These are phyloP conservation scores for Leptinotarsa undecemlineata DNA, from an alignment of 1,140 invertebrate genomes.

Conservation along the genomic window DNA sequence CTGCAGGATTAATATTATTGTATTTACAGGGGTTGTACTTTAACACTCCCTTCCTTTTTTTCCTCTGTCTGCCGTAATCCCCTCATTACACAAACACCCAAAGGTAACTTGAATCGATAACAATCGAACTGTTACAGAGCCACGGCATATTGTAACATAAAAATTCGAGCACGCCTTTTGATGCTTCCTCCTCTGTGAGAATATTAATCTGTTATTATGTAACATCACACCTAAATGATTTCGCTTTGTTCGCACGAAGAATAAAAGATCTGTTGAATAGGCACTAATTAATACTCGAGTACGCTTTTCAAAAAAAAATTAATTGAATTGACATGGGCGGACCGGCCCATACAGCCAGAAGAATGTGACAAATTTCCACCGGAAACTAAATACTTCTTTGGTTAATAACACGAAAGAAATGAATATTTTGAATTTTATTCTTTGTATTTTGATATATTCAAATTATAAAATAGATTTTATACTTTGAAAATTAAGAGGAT, in stretches of 20 bases:
- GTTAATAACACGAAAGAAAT: too few species aligned
- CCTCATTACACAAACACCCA: not conserved
- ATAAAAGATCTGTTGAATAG: slow-evolving; percentile 13
- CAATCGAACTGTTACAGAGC: not conserved
- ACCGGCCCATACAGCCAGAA: too few species aligned
- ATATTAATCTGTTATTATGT: slow-evolving; percentile 19
- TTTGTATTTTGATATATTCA: too few species aligned
- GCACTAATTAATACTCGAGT: slow-evolving; percentile 8
- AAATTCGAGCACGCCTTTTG: slow-evolving; percentile 9
- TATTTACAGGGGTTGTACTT: not conserved
- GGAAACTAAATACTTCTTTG: too few species aligned
- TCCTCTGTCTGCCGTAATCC: not conserved
- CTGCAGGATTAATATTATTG: too few species aligned
- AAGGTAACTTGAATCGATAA: not conserved
- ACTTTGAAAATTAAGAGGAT: too few species aligned
- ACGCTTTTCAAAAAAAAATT: not conserved
- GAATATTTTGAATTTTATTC: too few species aligned
- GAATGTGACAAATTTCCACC: too few species aligned
- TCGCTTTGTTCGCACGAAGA: not conserved
- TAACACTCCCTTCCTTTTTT: not conserved
- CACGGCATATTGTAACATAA: not conserved
- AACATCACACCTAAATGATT: slow-evolving; percentile 12
- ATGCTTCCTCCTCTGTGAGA: slow-evolving; percentile 11
- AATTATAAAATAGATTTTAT: too few species aligned
- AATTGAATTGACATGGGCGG: not conserved